Conservation (phyloP, 2,113 vertebrate genomes). For the Ailurus styani region DNA sequence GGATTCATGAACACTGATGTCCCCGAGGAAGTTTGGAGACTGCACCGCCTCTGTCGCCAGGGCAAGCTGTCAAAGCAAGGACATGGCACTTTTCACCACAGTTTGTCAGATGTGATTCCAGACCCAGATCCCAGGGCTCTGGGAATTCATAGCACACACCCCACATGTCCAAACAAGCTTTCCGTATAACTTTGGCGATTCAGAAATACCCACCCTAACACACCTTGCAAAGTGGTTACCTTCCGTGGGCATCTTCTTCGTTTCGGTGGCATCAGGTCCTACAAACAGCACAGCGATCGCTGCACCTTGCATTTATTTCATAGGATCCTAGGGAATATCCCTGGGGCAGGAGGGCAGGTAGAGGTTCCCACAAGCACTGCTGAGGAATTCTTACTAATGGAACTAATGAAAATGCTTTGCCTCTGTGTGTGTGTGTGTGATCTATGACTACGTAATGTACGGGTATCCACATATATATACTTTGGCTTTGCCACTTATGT, state of each 20-base stretch:
- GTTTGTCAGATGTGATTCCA: not conserved
- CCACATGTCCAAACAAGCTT: not conserved
- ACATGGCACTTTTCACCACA: accelerated
- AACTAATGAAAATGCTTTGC: not conserved
- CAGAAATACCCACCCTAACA: not conserved
- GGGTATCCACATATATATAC: not conserved
- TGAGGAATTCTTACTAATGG: not conserved
- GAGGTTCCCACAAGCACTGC: not conserved
- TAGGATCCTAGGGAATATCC: not conserved
- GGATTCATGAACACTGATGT: accelerated
- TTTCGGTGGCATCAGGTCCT: not conserved
- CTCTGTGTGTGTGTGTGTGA: not conserved
- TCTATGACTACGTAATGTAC: not conserved
- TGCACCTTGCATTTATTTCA: not conserved
- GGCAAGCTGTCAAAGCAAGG: not conserved
- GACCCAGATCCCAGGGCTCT: too few relatives aligned
- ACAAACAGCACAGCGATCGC: not conserved
- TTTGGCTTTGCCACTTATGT: not conserved
- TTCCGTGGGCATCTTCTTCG: not conserved
- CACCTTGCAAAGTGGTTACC: not conserved
- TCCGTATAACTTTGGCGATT: not conserved
- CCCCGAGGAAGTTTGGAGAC: not conserved
- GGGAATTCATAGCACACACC: not conserved
- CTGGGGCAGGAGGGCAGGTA: not conserved
- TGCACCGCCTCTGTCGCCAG: not conserved